Base-by-base conservation (phyloP, 2,888 invertebrate genomes). In the Leptura quadrifasciata region DNA sequence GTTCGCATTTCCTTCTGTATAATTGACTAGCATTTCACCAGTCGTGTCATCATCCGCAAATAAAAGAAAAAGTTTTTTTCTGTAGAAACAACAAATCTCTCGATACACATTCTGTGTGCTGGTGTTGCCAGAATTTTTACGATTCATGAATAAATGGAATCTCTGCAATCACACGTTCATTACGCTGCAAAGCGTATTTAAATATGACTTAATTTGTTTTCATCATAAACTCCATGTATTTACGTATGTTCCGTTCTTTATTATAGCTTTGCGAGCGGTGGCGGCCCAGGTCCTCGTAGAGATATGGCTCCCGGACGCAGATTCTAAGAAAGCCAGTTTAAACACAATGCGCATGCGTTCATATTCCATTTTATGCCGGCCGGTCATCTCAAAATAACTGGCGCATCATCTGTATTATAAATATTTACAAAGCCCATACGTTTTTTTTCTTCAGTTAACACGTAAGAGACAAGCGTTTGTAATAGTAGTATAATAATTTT, bases 271-370 rank as follows among this genome's bases (percentile, higher is more conserved):
- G 82, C 81, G 75, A 79, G 83, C 77, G 83, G 82, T 27, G 81
- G 79, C 35, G 80, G 81, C 57, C 60, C 60, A 60, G 71, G 71
- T 82, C 87, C 86, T 76, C 87, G 87, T 86, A 87, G 87, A 85
- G 87, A 88, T 82, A 85, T 86, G 85, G 89, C 88, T 85, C 88
- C 90, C 86, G 85, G 84, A 82, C 90, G 91, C 71, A 71, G 71
- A 31, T 71, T 71, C 71, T 71, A 71, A 69, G 69, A 69, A 39
- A 31, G 71, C 55, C 20, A 64, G 72, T 63, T 54, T 35, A 64
- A 72, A 64, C 39, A 64, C 60, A 47, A 20, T 47, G 69, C 72
- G 72, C 61, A 60, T 69, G 54, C 47, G 15, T 71, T 61, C 61
- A 70, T 63, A 74, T 17, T 55, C 52, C 63, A 18, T 54, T 35